Percentiles rank a stretch among this genome's conserved stretches.
Conservation (phyloP, 1,140 invertebrate species). For the Cepaea nemoralis region DNA sequence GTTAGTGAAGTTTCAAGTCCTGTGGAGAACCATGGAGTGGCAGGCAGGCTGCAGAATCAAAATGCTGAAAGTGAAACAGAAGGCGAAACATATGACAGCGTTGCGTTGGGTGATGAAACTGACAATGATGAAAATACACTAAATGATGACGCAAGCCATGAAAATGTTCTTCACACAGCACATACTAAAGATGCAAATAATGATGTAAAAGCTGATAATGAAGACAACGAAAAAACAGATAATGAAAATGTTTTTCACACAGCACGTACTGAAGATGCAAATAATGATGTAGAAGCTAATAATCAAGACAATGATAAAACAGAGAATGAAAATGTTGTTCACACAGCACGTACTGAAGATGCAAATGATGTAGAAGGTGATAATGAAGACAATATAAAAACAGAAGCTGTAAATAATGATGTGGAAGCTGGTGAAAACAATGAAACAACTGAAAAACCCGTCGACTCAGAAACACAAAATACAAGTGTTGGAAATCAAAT, state of each 20-base stretch:
- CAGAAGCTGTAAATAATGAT: neutral
- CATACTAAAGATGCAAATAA: no score
- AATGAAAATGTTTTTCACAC: neutral
- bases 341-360: neutral
- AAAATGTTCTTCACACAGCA: neutral
- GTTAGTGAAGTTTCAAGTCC: slow-evolving; percentile 15
- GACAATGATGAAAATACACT: neutral
- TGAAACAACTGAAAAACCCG: neutral
- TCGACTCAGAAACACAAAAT: neutral
- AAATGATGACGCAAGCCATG: neutral
- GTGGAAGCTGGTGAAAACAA: neutral
- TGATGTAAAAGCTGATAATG: neutral
- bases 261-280: neutral
- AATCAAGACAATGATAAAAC: no score
- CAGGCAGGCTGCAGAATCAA: neutral
- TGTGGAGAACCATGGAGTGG: neutral
- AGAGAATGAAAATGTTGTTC: neutral
- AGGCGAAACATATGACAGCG: neutral
- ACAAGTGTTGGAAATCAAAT: neutral
- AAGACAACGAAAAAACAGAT: neutral
- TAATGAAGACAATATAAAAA: neutral
- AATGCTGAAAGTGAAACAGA: neutral
- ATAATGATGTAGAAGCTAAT: neutral
- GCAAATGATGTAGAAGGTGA: neutral
- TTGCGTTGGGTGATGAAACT: neutral